A percentile compares a stretch with the other conserved stretches of the same genome.
Evolutionary conservation across 1,140 invertebrate genomes (phyloP).

Genomic region (Charaxes varanes): DNA sequence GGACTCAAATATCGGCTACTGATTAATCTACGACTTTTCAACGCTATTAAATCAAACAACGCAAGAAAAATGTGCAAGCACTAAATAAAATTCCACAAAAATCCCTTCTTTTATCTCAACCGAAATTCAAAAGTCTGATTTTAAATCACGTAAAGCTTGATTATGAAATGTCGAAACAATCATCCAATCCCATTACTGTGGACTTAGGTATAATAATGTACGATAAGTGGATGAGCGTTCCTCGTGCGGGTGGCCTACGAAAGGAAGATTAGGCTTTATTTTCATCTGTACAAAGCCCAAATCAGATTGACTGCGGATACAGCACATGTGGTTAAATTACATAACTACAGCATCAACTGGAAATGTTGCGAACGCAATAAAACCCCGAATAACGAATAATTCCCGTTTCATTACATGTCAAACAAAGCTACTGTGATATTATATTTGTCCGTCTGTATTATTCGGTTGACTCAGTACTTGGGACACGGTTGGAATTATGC

Average conservation of each 20-base stretch:
- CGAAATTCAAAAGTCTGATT: too few species aligned
- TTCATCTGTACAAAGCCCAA: not conserved
- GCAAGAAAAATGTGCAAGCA: too few species aligned
- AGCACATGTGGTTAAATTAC: too few species aligned
- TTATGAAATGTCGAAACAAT: too few species aligned
- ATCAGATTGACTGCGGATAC: not conserved
- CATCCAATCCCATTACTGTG: slow-evolving; percentile 9
- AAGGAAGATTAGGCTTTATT: slow-evolving; percentile 3
- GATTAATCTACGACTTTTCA: too few species aligned
- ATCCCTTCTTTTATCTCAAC: too few species aligned
- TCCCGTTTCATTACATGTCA: slow-evolving; percentile 19
- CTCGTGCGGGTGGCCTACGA: not conserved
- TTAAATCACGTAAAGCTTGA: too few species aligned
- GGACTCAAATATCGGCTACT: too few species aligned
- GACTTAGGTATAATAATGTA: slow-evolving; percentile 19
- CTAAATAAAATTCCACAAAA: too few species aligned
- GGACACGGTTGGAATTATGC: too few species aligned
- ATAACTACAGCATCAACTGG: slow-evolving; percentile 14
- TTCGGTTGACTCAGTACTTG: too few species aligned
- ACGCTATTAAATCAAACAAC: too few species aligned
- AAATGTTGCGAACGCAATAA: slow-evolving; percentile 21
- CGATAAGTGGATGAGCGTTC: slow-evolving; percentile 13
- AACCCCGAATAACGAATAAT: slow-evolving; percentile 15
- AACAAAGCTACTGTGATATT: slow-evolving; percentile 8
- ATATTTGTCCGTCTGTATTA: slow-evolving; percentile 5